Base-by-base conservation (phyloP, 2,888 invertebrate genomes). In the Nasonovia ribisnigri region DNA sequence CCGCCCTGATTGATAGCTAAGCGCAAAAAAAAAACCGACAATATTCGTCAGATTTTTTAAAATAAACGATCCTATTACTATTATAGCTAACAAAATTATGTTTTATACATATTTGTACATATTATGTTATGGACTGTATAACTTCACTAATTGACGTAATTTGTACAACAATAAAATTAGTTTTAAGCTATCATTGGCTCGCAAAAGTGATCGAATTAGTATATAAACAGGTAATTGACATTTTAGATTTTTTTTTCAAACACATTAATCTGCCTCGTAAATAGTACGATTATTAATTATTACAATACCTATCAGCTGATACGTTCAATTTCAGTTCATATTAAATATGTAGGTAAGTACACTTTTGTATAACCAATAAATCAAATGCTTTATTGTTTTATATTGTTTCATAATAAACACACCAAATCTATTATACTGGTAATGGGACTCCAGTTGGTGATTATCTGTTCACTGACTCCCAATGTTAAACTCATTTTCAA, bases 21-120 rank as follows among this genome's bases (percentile, higher is more conserved):
- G 46, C 26, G 26, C 26, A 1, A 24, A 90, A 67, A 87, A 88
- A 88, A 89, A 60, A 20, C n/a, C n/a, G 13, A 90, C 46, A 54
- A 90, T 24, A 67, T 46, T 67, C n/a, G 60, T 60, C 67, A 46
- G 67, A 67, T 46, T n/a, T 60, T 90, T 90, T 46, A 46, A 60
- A 90, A 90, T 90, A 60, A 60, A 90, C 46, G 60, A 90, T 90
- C 46, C 43, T 60, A 90, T 90, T 90, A 90, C 42, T 36, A 77
- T 36, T 36, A 77, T 36, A 77, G 36, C 77, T 77, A 20, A 42
- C 77, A 77, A 36, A 77, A 77, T 8, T 77, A 20, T 77, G 36
- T 24, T 36, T 36, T 20, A 77, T n/a, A 24, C n/a, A 60, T n/a
- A 60, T n/a, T 6, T 67, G 8, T 77, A 36, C 8, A 8, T 36